Base-by-base conservation (phyloP, 1,140 invertebrate species). In the Reticulitermes speratus region DNA sequence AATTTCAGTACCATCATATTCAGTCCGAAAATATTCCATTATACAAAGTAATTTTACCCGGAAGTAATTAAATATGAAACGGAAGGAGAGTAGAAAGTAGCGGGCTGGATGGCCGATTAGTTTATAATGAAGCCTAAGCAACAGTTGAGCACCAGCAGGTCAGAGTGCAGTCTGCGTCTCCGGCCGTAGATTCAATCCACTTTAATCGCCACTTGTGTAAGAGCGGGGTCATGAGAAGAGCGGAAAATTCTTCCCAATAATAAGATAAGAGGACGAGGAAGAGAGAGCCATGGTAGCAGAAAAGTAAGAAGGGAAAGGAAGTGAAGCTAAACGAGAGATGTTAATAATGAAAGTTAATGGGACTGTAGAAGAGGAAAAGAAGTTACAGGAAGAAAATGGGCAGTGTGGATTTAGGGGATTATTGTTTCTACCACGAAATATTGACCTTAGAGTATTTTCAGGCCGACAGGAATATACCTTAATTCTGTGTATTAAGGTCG, bases 161-260 rank as follows among this genome's bases (percentile, higher is more conserved):
- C n/a, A 75, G 65, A 30, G 8, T 30, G 65, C 16, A 30, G 65
- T 25, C 5, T 16, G 65, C 65, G 1, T 75, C 65, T 75, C 65
- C 9, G n/a, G n/a, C n/a, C n/a, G 65, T 25, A 30, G 65, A 75
- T 75, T 25, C 65, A 75, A 75, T 75, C n/a, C 65, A 75, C 65
- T 75, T 75, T 75, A 75, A 75, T 75, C 65, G 65, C 65, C 65
- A 75, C 65, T 75, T 75, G 65, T 30, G 65, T 75, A 75, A 75
- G 65, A 30, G 14, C 38, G n/a, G 65, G 65, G n/a, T 9, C 25
- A 75, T 30, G n/a, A 16, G 65, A 59, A 59, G 14, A 25, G 12
- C 6, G 65, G 65, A 9, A 8, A 75, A 75, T 75, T 75, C 6
- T 25, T 75, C 65, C 65, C 65, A 75, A 75, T 75, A 75, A 75